Evolutionary conservation across 2,797 vertebrate genomes (phyloP).

Genomic region (Acomys russatus): DNA sequence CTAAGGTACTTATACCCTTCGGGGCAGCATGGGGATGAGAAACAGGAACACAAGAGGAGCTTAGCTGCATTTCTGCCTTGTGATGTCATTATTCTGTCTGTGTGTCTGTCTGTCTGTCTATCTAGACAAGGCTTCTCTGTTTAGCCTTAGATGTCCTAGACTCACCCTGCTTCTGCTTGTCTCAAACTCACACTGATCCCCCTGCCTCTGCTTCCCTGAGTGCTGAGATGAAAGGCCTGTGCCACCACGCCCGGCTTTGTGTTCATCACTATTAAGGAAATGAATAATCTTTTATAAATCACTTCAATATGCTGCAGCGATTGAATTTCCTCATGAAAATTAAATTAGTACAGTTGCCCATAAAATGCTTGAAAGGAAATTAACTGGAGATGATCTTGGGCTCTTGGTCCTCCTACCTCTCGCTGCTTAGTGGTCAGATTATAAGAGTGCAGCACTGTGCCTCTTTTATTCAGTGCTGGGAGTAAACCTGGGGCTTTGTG

Average conservation of each 20-base stretch:
- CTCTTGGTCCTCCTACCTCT: neutral
- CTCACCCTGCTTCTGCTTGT: no score
- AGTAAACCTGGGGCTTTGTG: neutral
- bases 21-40: no score
- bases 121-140: no score
- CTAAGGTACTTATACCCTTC: neutral
- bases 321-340: constrained; percentile 37
- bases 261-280: neutral
- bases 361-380: neutral
- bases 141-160: no score
- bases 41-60: neutral
- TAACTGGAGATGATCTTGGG: neutral
- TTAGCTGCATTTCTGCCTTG: neutral
- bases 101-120: no score
- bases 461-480: neutral
- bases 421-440: neutral
- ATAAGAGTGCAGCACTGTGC: neutral
- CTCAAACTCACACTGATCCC: no score
- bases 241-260: no score
- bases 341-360: neutral
- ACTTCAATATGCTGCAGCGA: neutral
- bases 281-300: neutral
- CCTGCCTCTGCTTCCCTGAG: no score
- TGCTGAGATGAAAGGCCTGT: no score
- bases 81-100: neutral